Evolutionary conservation across 2,797 vertebrate species (phyloP).

Genomic region (Premnoplex brunnescens): DNA sequence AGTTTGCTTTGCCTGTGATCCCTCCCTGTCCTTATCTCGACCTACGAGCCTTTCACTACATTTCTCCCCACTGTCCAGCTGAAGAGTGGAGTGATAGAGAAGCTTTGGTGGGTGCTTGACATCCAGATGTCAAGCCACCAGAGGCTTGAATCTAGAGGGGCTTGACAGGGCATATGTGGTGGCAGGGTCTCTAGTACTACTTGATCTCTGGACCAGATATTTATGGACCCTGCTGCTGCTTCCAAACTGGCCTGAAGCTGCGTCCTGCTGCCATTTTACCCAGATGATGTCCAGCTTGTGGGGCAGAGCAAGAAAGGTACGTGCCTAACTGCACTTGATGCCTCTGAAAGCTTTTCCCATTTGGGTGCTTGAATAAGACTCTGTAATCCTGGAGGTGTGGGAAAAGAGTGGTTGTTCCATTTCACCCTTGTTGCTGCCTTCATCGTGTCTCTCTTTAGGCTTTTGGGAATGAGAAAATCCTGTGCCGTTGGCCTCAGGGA

Average conservation of each 20-base stretch:
- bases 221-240: background rate
- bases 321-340: background rate
- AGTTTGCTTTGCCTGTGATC: background rate
- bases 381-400: background rate
- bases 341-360: background rate
- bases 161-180: background rate
- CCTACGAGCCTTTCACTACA: background rate
- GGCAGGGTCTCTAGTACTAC: accelerated
- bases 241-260: background rate
- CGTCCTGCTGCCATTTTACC: background rate
- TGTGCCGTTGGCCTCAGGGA: background rate
- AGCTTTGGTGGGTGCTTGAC: background rate
- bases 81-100: background rate
- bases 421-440: background rate
- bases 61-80: background rate
- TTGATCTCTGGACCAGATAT: background rate
- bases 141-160: background rate
- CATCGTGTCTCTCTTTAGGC: background rate
- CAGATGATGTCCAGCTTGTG: background rate
- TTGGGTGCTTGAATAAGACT: background rate
- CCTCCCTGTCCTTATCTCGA: background rate
- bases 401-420: background rate
- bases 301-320: background rate
- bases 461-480: background rate
- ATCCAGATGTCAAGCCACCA: background rate